Evolutionary conservation across 2,797 vertebrate genomes (phyloP).

Genomic region (Pangasius djambal): DNA sequence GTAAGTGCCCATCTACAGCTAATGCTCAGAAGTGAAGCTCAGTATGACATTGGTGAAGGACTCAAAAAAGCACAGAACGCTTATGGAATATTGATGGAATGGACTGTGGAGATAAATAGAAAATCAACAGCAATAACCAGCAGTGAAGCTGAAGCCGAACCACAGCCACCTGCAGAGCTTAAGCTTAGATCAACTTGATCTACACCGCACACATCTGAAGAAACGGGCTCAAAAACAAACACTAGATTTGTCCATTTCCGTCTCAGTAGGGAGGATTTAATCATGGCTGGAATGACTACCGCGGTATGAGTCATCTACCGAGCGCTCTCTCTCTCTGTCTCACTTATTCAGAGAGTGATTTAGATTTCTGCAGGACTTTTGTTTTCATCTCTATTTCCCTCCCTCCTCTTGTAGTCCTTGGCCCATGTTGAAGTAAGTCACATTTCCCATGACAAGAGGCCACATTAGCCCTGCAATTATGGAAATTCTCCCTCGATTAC

Average conservation of each 20-base stretch:
- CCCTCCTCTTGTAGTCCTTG: slow-evolving; percentile 55
- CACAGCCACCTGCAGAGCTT: background rate
- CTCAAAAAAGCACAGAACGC: background rate
- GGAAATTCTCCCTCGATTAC: slow-evolving; percentile 69
- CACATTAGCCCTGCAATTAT: slow-evolving; percentile 69
- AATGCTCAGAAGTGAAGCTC: slow-evolving; percentile 64
- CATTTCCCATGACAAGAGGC: slow-evolving; percentile 69
- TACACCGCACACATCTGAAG: background rate
- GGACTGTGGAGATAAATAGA: slow-evolving; percentile 1
- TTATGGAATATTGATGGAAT: slow-evolving; percentile 1
- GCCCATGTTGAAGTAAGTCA: slow-evolving; percentile 41
- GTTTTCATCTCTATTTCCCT: slow-evolving; percentile 25
- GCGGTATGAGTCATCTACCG: slow-evolving; percentile 73
- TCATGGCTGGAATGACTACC: slow-evolving; percentile 60
- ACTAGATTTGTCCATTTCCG: slow-evolving; percentile 31
- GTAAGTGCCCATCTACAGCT: slow-evolving; percentile 68
- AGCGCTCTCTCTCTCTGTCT: background rate
- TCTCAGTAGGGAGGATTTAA: slow-evolving; percentile 62
- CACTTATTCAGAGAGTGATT: slow-evolving; percentile 11
- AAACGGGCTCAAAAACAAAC: slow-evolving; percentile 28
- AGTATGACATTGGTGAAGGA: slow-evolving; percentile 31
- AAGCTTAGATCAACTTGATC: background rate
- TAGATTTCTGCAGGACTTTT: slow-evolving; percentile 19
- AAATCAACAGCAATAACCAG: slow-evolving; percentile 9
- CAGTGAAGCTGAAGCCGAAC: background rate